Evolutionary conservation across 2,888 invertebrate genomes (phyloP).

Genomic region (Brenthis ino): DNA sequence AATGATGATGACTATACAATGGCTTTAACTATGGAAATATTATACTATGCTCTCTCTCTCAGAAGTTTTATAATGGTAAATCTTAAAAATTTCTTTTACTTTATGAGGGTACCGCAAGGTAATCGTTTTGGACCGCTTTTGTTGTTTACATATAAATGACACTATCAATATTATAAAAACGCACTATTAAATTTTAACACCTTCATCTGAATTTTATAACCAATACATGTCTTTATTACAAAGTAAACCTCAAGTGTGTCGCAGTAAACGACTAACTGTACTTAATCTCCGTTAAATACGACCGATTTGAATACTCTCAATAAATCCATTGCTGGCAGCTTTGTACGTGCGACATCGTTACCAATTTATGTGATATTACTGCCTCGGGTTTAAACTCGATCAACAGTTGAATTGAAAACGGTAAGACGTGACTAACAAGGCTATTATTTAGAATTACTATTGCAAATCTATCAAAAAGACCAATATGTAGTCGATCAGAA

Average conservation of each 20-base stretch:
- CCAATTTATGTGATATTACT: constrained; percentile 34
- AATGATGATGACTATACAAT: constrained; percentile 19
- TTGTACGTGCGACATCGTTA: constrained; percentile 37
- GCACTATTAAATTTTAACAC: constrained; percentile 25
- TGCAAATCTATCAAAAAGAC: not conserved
- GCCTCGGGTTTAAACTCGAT: constrained; percentile 35
- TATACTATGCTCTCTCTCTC: not conserved
- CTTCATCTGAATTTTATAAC: constrained; percentile 29
- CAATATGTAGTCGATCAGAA: not conserved
- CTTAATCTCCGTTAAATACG: constrained; percentile 39
- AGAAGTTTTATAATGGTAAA: constrained; percentile 1
- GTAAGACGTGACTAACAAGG: constrained; percentile 31
- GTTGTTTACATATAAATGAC: constrained; percentile 14
- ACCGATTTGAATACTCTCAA: constrained; percentile 37
- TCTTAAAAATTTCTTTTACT: not conserved
- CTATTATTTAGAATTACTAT: constrained; percentile 26
- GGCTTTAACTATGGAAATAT: constrained; percentile 11
- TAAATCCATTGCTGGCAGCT: constrained; percentile 31
- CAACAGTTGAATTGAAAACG: constrained; percentile 30
- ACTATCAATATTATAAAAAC: constrained; percentile 17
- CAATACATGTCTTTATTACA: constrained; percentile 31
- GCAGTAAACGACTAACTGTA: constrained; percentile 36
- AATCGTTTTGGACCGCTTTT: constrained; percentile 16
- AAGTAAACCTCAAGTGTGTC: constrained; percentile 35
- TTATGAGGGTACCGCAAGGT: constrained; percentile 11